These are phyloP conservation scores for Lytechinus variegatus DNA, from an alignment of 35 echinoderm and acorn worm genomes.

Conservation along the genomic window DNA sequence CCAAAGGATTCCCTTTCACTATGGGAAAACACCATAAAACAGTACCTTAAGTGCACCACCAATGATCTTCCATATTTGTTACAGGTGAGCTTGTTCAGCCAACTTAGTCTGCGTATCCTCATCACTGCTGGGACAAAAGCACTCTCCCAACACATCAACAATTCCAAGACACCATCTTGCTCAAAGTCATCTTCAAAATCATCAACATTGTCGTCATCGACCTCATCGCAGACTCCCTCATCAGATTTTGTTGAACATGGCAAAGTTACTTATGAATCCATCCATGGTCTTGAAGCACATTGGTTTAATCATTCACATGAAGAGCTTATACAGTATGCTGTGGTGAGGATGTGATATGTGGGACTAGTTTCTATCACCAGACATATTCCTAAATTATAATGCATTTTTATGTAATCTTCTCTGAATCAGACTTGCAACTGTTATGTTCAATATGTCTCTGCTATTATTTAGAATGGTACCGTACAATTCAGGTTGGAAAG, in stretches of 20 bases:
- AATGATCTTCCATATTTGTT: neutral
- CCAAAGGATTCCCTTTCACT: too few relatives aligned
- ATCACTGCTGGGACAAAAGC: neutral
- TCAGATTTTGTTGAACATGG: constrained; percentile 37
- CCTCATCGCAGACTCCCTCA: neutral
- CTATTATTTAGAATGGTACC: too few relatives aligned
- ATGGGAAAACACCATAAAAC: neutral
- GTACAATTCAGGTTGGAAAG: too few relatives aligned
- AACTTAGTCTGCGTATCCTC: neutral
- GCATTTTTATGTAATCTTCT: too few relatives aligned
- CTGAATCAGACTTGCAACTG: too few relatives aligned
- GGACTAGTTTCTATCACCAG: too few relatives aligned
- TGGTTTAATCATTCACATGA: constrained; percentile 58
- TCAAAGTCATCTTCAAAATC: constrained; percentile 36
- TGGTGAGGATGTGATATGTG: constrained; percentile 51
- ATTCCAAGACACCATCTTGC: constrained; percentile 55
- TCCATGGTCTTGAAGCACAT: constrained; percentile 67
- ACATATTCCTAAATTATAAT: too few relatives aligned
- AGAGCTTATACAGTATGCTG: constrained; percentile 50
- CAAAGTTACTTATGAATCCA: constrained; percentile 55
- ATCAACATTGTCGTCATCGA: neutral
- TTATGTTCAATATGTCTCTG: too few relatives aligned
- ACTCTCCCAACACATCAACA: constrained; percentile 4
- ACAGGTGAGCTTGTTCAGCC: constrained; percentile 15
- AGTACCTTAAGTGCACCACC: neutral